phyloP scores from a whole-genome alignment of 1,140 invertebrate genomes.

The Helicoverpa zea region DNA sequence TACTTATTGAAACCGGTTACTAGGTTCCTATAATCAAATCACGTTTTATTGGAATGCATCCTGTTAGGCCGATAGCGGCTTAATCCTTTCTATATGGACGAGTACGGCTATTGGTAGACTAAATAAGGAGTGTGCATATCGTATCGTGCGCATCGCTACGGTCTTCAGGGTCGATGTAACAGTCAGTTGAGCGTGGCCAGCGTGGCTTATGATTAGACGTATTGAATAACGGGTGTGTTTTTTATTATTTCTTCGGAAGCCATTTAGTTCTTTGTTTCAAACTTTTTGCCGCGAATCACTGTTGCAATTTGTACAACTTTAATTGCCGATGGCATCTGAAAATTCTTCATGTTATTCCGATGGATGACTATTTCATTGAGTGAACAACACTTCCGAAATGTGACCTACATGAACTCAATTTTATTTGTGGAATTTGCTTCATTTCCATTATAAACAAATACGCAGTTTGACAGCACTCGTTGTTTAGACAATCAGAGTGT shows the following conservation, averaged over 20 bases:
- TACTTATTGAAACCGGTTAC: conserved; percentile 36
- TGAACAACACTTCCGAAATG: not conserved
- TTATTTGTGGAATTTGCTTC: conserved; percentile 19
- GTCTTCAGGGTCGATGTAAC: conserved; percentile 62
- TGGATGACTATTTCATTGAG: not conserved
- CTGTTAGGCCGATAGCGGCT: conserved; percentile 48
- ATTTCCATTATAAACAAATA: conserved; percentile 18
- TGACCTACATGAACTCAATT: conserved; percentile 23
- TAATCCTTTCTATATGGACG: conserved; percentile 56
- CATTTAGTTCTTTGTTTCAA: conserved; percentile 16
- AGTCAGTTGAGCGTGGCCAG: conserved; percentile 54
- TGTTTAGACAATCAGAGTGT: not conserved
- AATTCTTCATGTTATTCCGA: not conserved
- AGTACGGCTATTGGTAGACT: conserved; percentile 54
- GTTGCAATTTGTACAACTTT: not conserved
- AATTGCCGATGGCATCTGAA: not conserved
- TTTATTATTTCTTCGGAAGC: conserved; percentile 15
- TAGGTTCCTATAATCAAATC: conserved; percentile 36
- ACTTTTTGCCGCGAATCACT: not conserved
- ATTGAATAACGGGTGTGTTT: conserved; percentile 34
- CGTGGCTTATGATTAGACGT: conserved; percentile 45
- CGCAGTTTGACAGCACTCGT: not conserved
- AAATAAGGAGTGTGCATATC: conserved; percentile 60
- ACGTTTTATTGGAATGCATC: conserved; percentile 53
- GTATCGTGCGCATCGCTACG: conserved; percentile 48